A percentile compares a stretch with the other conserved stretches of the same genome.
phyloP scores from a whole-genome alignment of 2,113 vertebrate species.

The Procavia capensis region DNA sequence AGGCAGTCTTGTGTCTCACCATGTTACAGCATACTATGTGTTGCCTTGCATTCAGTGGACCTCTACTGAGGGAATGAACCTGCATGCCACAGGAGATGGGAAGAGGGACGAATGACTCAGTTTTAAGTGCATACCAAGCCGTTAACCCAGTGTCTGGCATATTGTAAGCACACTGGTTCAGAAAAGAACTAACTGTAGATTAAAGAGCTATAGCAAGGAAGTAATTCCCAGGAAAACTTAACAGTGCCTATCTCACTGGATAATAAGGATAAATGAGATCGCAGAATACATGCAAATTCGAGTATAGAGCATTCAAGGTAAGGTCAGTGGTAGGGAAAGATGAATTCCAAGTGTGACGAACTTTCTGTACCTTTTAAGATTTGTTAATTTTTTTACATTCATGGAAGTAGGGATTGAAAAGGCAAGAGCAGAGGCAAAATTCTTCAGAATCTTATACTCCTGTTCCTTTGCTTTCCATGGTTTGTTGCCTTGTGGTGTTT shows the following conservation, averaged over 20 bases:
- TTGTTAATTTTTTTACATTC: neutral
- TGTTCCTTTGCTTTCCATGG: neutral
- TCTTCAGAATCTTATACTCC: neutral
- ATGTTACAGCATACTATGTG: neutral
- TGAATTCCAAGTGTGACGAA: no score
- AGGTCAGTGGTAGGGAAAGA: neutral
- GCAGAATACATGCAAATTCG: neutral
- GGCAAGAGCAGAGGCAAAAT: neutral
- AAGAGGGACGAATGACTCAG: neutral
- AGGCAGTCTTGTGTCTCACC: neutral
- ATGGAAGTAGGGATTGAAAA: neutral
- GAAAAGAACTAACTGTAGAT: neutral
- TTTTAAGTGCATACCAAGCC: neutral
- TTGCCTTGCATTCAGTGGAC: neutral
- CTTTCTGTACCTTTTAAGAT: neutral
- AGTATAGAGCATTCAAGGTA: neutral
- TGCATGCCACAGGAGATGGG: neutral
- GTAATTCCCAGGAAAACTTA: neutral
- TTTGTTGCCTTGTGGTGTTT: neutral
- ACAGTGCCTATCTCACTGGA: neutral
- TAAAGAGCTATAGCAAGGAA: neutral
- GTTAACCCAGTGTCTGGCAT: neutral
- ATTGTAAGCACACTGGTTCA: neutral
- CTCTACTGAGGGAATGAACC: neutral
- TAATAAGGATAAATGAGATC: neutral